Conservation (phyloP, 2,888 invertebrate genomes). For the Rhagonycha lutea region DNA sequence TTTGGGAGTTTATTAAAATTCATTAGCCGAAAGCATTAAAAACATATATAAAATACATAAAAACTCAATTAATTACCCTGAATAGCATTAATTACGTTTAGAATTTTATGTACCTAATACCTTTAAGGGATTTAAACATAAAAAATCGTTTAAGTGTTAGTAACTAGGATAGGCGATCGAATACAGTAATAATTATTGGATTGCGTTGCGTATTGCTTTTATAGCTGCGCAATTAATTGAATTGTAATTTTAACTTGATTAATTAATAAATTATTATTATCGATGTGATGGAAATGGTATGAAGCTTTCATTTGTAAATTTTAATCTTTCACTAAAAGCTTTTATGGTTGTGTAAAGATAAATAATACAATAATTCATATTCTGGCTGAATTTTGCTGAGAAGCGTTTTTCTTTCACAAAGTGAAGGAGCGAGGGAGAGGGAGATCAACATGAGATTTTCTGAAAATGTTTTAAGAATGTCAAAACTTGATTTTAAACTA, state of each 20-base stretch:
- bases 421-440: not conserved
- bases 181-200: not conserved
- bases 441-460: not conserved
- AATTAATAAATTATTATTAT: not conserved
- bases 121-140: not conserved
- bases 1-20: not conserved
- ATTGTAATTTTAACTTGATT: not conserved
- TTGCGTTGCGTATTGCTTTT: not conserved
- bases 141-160: not conserved
- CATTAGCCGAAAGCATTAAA: not conserved
- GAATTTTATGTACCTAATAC: not conserved
- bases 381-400: not conserved
- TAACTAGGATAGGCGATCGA: not conserved
- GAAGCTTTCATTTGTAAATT: not conserved
- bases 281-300: not conserved
- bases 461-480: not conserved
- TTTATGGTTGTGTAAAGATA: not conserved
- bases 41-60: not conserved
- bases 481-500: not conserved
- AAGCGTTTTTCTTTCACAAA: not conserved
- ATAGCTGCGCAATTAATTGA: not conserved
- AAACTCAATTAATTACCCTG: not conserved
- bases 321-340: not conserved
- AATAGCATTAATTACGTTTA: conserved; percentile 14
- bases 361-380: not conserved